These are phyloP conservation scores for Sorex fumeus DNA, from an alignment of 2,113 vertebrate genomes.

Conservation along the genomic window DNA sequence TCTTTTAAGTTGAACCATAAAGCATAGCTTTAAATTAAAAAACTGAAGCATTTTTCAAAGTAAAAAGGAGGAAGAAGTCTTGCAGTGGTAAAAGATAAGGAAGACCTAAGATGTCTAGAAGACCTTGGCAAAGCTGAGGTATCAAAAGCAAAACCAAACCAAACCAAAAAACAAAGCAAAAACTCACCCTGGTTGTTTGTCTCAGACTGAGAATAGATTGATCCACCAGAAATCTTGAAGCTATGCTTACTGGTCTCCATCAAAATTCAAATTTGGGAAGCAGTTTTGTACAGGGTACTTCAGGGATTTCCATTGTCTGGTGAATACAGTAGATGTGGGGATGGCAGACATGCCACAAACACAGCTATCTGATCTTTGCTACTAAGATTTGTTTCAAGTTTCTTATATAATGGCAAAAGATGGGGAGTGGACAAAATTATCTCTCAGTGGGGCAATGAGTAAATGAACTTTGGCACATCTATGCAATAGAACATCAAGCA, in stretches of 20 bases:
- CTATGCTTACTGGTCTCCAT: background rate
- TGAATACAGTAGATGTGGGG: background rate
- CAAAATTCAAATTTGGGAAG: slow-evolving; percentile 39
- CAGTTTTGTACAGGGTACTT: background rate
- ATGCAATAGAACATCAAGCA: slow-evolving; percentile 6
- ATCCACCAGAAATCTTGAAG: slow-evolving; percentile 25
- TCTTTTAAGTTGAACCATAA: slow-evolving; percentile 69
- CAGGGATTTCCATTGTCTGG: background rate
- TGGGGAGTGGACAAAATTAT: background rate
- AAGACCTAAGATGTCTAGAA: slow-evolving; percentile 48
- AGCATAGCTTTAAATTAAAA: slow-evolving; percentile 73
- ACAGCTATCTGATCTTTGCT: background rate
- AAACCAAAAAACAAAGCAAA: too few species aligned
- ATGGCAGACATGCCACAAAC: background rate
- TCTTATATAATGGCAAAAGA: slow-evolving; percentile 17
- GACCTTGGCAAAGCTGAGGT: background rate
- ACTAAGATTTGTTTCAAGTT: background rate
- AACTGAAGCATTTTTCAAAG: slow-evolving; percentile 68
- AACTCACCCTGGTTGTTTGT: background rate
- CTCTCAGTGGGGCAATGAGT: background rate
- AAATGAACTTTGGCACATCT: slow-evolving; percentile 36
- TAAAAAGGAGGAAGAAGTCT: slow-evolving; percentile 73
- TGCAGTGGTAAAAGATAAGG: slow-evolving; percentile 34
- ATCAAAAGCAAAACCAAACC: slow-evolving; percentile 10
- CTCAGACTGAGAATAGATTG: slow-evolving; percentile 36